Percentiles rank a stretch among this genome's conserved stretches.
Evolutionary conservation across 2,797 vertebrate genomes (phyloP).

Genomic region (Ceyx erithaca): DNA sequence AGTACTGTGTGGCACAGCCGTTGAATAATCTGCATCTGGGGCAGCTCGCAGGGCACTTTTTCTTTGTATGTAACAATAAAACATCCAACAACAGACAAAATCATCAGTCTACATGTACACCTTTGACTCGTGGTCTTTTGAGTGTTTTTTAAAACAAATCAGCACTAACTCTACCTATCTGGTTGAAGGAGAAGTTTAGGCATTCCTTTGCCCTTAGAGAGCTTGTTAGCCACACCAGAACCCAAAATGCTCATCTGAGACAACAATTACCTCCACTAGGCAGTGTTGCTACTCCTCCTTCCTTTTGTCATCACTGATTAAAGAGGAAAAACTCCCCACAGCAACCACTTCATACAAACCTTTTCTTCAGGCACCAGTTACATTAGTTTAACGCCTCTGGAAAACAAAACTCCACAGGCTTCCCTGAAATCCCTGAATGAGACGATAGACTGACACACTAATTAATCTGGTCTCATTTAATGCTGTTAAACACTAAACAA

Average conservation of each 20-base stretch:
- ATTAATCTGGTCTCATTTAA: neutral
- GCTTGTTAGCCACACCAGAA: neutral
- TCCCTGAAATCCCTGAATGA: neutral
- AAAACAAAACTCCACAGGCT: neutral
- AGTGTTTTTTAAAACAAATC: neutral
- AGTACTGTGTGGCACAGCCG: rapidly evolving
- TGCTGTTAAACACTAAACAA: neutral
- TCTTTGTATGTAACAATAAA: rapidly evolving
- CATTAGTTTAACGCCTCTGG: neutral
- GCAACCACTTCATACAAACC: neutral
- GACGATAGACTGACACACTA: neutral
- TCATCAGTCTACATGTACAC: neutral
- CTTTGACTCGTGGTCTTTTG: neutral
- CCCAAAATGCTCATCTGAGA: rapidly evolving
- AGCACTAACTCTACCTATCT: neutral
- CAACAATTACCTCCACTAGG: neutral
- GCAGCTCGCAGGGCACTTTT: rapidly evolving
- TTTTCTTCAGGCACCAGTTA: neutral
- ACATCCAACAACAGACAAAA: neutral
- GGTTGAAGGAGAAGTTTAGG: neutral
- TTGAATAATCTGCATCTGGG: neutral
- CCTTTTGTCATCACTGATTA: neutral
- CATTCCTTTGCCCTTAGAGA: neutral
- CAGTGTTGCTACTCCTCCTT: neutral
- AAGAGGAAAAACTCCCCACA: neutral